Base-by-base conservation (phyloP, 1,140 invertebrate species). In the Alviniconcha marisindica region DNA sequence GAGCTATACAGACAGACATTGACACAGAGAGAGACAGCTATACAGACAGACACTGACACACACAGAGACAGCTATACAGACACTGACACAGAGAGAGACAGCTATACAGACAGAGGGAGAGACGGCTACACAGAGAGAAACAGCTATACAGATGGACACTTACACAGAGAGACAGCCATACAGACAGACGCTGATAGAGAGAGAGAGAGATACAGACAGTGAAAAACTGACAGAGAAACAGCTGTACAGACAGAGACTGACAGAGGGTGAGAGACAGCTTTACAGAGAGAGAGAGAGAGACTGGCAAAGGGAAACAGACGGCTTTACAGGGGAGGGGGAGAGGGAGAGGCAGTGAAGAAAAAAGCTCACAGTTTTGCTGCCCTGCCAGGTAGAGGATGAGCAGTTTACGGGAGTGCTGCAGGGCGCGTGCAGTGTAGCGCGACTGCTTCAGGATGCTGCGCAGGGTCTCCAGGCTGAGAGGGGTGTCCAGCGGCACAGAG, bases 361-460 rank as follows among this genome's bases (percentile, higher is more conserved):
- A n/a, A 24, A 1, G 87, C 90, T 88, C 77, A 92, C 92, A 77
- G 84, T 91, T 90, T 77, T 92, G 90, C 74, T 92, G 91, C 56
- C 90, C 90, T 33, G 90, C 89, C 54, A 93, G 82, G 76, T 93
- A 93, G 14, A 93, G 88, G 21, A 91, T 84, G 31, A 93, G 78
- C 0, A 93, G 84, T 83, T 90, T 90, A 33, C 92, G 84, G 73
- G 89, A 89, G 84, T 93, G 92, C 1, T 89, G 85, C 38, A 93
- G 83, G 12, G 92, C 91, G 44, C 91, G 83, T 36, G 90, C 88
- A 28, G 91, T 90, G 84, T 93, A 93, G 63, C 90, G 86, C 0
- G 91, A 88, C 48, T 91, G 88, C 24, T 91, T 89, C 51, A 92
- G 86, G 7, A 87, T 85, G 4, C 86, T 84, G 40, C 89, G 83